These are phyloP conservation scores for Cladorhizidae sp. DNA, from an alignment of 37 sponge, comb jelly and placozoan genomes.

Conservation along the genomic window DNA sequence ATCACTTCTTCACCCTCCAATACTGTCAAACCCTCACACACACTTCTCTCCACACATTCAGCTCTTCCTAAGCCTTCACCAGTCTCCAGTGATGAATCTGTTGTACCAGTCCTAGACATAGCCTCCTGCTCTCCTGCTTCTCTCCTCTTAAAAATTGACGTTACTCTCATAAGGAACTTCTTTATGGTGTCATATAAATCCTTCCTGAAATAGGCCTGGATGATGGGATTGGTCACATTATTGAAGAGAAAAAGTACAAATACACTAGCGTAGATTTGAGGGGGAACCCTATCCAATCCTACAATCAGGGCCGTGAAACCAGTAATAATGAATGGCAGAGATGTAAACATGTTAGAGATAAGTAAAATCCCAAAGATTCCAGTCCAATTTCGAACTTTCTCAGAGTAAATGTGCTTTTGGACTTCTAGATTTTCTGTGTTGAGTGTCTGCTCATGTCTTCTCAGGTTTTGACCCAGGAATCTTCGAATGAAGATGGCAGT, in stretches of 20 bases:
- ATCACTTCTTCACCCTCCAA: too few species aligned
- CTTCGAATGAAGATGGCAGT: constrained; percentile 24
- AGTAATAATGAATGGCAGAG: constrained; percentile 16
- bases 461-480: constrained; percentile 2
- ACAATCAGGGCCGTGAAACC: background rate
- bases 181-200: constrained; percentile 17
- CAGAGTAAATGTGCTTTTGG: constrained; percentile 6
- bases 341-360: background rate
- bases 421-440: background rate
- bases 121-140: background rate
- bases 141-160: background rate
- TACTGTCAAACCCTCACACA: too few species aligned
- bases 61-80: too few species aligned
- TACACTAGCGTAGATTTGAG: background rate
- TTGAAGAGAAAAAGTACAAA: constrained; percentile 16
- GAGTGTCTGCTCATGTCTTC: background rate
- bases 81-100: too few species aligned
- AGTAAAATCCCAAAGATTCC: constrained; percentile 36
- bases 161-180: background rate
- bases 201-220: constrained; percentile 38
- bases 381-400: constrained; percentile 3
- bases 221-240: constrained; percentile 35
- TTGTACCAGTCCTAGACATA: constrained; percentile 35
- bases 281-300: constrained; percentile 7
- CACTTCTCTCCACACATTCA: too few species aligned